A percentile compares a stretch with the other conserved stretches of the same genome.
Evolutionary conservation across 2,113 vertebrate species (phyloP).

Genomic region (Brienomyrus brachyistius): DNA sequence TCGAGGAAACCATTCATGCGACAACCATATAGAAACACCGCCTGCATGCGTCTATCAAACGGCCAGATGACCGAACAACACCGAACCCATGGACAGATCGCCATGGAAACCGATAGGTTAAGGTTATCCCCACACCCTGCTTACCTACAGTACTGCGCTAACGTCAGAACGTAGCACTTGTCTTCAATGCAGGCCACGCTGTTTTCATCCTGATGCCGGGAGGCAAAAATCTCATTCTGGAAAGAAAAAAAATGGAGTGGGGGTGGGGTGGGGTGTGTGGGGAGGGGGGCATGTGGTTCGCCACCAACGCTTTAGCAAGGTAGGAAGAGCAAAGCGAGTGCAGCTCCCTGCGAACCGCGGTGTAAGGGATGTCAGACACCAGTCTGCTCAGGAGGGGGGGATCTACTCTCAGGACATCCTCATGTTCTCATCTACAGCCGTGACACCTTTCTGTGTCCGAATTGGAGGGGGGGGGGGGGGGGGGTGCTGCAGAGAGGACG

Average conservation of each 20-base stretch:
- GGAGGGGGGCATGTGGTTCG: background rate
- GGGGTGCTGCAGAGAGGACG: background rate
- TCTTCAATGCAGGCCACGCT: conserved; percentile 99
- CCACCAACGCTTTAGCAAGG: background rate
- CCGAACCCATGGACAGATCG: background rate
- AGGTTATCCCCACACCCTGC: conserved; percentile 28
- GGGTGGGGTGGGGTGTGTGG: background rate
- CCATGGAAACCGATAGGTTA: background rate
- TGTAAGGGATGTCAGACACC: background rate
- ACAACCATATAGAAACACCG: background rate
- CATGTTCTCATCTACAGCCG: background rate
- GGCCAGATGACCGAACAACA: background rate
- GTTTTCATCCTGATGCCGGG: conserved; percentile 95
- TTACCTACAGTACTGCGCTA: conserved; percentile 98
- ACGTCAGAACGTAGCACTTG: conserved; percentile 95
- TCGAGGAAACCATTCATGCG: background rate
- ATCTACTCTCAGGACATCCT: background rate
- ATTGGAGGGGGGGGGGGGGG: background rate
- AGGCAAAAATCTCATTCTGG: conserved; percentile 97
- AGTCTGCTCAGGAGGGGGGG: background rate
- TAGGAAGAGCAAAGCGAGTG: no score
- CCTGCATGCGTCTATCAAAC: background rate
- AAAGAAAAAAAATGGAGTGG: conserved; percentile 19
- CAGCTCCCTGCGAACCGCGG: background rate
- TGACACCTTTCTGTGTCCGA: background rate